A percentile compares a stretch with the other conserved stretches of the same genome.
Evolutionary conservation across 2,113 vertebrate species (phyloP).

Genomic region (Apteryx mantelli): DNA sequence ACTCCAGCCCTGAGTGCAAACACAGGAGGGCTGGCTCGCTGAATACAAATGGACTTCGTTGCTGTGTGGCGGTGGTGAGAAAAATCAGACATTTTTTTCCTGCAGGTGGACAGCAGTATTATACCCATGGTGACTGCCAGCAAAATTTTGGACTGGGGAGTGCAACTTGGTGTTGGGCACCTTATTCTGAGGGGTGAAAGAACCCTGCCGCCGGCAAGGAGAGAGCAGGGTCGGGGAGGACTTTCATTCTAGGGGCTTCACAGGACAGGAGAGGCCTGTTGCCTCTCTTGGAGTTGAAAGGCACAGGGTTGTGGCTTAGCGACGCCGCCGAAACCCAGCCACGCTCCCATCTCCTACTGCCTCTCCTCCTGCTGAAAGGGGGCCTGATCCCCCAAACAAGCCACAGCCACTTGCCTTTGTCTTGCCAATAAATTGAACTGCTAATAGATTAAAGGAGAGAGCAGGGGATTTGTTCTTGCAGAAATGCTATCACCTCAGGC

Average conservation of each 20-base stretch:
- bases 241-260: accelerated
- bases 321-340: neutral
- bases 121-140: neutral
- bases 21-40: neutral
- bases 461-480: constrained; percentile 15
- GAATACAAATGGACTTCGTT: neutral
- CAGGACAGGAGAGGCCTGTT: neutral
- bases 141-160: neutral
- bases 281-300: neutral
- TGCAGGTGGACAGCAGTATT: neutral
- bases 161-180: accelerated
- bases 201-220: neutral
- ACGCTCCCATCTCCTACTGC: neutral
- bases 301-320: neutral
- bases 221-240: neutral
- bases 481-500: constrained; percentile 35
- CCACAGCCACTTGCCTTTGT: neutral
- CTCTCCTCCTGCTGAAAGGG: neutral
- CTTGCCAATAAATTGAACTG: neutral
- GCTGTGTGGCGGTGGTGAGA: neutral
- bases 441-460: constrained; percentile 4
- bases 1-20: neutral
- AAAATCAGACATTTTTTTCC: neutral
- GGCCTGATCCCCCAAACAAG: neutral
- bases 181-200: neutral